Percentiles rank a stretch among this genome's conserved stretches.
These are phyloP conservation scores for Chaetodon trifasciatus DNA, from an alignment of 2,797 vertebrate genomes.

Conservation along the genomic window DNA sequence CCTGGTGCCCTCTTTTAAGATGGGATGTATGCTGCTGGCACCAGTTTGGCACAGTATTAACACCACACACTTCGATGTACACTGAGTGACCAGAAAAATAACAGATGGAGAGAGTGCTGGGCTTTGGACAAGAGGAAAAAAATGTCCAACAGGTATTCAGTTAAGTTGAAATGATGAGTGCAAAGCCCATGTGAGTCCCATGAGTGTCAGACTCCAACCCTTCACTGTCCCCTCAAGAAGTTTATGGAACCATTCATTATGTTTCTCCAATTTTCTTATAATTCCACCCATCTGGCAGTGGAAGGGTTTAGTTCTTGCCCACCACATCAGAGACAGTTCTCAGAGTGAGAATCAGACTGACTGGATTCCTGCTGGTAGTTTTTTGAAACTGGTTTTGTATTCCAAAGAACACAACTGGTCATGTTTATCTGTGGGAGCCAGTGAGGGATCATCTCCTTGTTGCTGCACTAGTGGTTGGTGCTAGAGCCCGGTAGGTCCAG, in stretches of 20 bases:
- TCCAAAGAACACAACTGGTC: neutral
- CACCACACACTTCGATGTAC: conserved; percentile 25
- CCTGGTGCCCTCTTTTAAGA: conserved; percentile 38
- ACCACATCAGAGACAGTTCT: neutral
- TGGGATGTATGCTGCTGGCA: conserved; percentile 19
- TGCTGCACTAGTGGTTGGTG: neutral
- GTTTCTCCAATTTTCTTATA: neutral
- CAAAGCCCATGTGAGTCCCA: no score
- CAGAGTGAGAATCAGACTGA: neutral
- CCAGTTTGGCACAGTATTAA: conserved; percentile 16
- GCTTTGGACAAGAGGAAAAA: no score
- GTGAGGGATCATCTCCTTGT: neutral
- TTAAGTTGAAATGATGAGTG: no score
- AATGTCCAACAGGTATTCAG: no score
- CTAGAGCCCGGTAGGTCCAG: neutral
- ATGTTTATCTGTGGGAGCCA: neutral
- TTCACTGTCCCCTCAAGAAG: no score
- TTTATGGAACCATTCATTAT: neutral
- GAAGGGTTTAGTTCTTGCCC: neutral
- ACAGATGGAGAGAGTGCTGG: neutral
- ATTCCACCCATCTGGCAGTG: neutral
- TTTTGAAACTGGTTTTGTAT: neutral
- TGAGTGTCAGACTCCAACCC: no score
- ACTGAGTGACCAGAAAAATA: neutral
- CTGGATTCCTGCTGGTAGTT: neutral